These are phyloP conservation scores for Serripes groenlandicus DNA, from an alignment of 2,888 invertebrate genomes.

Conservation along the genomic window DNA sequence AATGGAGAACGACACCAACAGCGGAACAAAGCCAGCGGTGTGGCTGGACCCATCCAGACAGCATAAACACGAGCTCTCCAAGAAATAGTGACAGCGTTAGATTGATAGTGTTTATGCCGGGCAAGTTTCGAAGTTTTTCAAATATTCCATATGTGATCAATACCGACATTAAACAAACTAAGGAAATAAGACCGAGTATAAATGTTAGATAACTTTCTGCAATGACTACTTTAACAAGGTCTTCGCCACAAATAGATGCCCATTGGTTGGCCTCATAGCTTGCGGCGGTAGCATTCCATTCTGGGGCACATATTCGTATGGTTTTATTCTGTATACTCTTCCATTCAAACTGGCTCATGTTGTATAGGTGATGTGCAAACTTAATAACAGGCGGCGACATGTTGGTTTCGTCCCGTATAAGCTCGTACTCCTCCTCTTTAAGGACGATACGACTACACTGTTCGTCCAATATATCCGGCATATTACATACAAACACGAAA, in stretches of 20 bases:
- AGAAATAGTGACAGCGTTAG: slow-evolving; percentile 82
- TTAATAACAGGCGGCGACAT: slow-evolving; percentile 42
- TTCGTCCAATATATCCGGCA: slow-evolving; percentile 73
- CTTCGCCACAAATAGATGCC: slow-evolving; percentile 65
- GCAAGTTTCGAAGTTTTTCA: slow-evolving; percentile 83
- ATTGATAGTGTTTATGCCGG: slow-evolving; percentile 86
- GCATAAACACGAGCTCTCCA: slow-evolving; percentile 83
- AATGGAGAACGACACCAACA: slow-evolving; percentile 90
- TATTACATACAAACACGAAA: slow-evolving; percentile 78
- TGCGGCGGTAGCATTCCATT: slow-evolving; percentile 36
- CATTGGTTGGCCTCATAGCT: slow-evolving; percentile 13
- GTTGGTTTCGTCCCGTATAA: slow-evolving; percentile 65
- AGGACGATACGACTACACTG: slow-evolving; percentile 74
- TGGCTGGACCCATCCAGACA: slow-evolving; percentile 63
- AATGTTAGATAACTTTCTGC: slow-evolving; percentile 77
- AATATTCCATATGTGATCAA: slow-evolving; percentile 84
- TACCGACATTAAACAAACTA: slow-evolving; percentile 81
- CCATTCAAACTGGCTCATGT: slow-evolving; percentile 73
- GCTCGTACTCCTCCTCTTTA: slow-evolving; percentile 64
- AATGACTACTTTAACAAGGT: slow-evolving; percentile 60
- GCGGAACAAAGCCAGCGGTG: slow-evolving; percentile 85
- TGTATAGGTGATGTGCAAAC: slow-evolving; percentile 70
- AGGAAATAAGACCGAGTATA: slow-evolving; percentile 79
- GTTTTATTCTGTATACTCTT: slow-evolving; percentile 56
- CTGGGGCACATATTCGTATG: slow-evolving; percentile 73